Base-by-base conservation (phyloP, 2,888 invertebrate species). In the Agonopterix arenella region DNA sequence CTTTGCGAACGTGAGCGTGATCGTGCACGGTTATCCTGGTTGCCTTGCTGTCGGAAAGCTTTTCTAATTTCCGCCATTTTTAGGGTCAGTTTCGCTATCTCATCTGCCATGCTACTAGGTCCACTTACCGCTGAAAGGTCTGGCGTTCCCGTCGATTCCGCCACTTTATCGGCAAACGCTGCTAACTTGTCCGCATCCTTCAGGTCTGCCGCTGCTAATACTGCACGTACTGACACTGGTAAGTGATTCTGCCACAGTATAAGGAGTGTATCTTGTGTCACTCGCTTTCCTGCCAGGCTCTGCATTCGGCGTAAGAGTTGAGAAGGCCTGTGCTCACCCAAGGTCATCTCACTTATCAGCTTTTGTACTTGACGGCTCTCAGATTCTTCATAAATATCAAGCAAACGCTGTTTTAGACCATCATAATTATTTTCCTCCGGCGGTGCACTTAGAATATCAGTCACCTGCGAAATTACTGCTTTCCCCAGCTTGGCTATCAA, bases 381-480 rank as follows among this genome's bases (percentile, higher is more conserved):
- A 0, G 54, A 53, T 10, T 59, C 54, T 18, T 57, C 54, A 40
- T 50, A 59, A 2, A 57, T 38, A 2, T 45, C 13, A 0, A 59
- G 16, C 8, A 60, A 44, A 10, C 53, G 46, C 0, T 38, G 16
- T 38, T 60, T 60, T 3, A 58, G 18, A 0, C 48, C n/a, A 0
- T 52, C 51, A 46, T 53, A 65, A 48, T 60, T 61, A 0, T 49
- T 36, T 0, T 11, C 36, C 0, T 9, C 44, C 2, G 63, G 62
- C 4, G 61, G 61, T 1, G 46, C 42, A 0, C 53, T 8, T 0
- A 67, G 10, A 2, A 65, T 40, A 36, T 65, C 65, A 0, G 51
- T 57, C 0, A 61, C 56, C 45, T 64, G 60, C 10, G 49, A 43
- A 1, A 65, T 52, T 0, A 53, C 59, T 0, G 60, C 56, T 37